phyloP scores from a whole-genome alignment of 2,797 vertebrate species.

The Rhabdophis nuchalis region DNA sequence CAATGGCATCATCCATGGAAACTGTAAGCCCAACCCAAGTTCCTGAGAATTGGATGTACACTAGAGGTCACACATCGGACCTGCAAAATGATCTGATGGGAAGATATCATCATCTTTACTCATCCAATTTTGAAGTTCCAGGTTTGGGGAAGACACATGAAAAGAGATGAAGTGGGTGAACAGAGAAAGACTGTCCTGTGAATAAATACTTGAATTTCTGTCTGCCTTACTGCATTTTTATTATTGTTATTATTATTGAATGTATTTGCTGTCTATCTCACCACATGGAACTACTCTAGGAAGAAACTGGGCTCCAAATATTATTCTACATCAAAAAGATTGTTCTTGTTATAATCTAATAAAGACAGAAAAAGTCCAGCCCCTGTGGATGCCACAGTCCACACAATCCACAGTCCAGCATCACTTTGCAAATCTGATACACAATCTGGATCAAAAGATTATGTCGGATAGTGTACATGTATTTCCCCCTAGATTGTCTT shows the following conservation, averaged over 20 bases:
- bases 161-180: neutral
- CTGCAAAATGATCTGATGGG: neutral
- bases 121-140: neutral
- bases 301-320: neutral
- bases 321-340: neutral
- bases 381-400: neutral
- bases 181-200: neutral
- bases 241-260: neutral
- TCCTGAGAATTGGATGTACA: neutral
- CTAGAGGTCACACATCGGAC: neutral
- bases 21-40: neutral
- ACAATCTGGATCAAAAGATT: neutral
- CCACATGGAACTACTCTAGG: neutral
- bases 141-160: neutral
- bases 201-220: neutral
- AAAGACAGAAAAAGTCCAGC: neutral
- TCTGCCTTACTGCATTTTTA: neutral
- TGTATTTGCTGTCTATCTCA: neutral
- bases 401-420: no score
- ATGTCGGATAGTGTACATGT: neutral
- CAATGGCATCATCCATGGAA: neutral
- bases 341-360: neutral
- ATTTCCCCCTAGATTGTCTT: neutral
- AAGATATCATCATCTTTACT: neutral
- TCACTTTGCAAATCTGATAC: neutral